Base-by-base conservation (phyloP, 2,113 vertebrate genomes). In the Reinhardtius hippoglossoides region DNA sequence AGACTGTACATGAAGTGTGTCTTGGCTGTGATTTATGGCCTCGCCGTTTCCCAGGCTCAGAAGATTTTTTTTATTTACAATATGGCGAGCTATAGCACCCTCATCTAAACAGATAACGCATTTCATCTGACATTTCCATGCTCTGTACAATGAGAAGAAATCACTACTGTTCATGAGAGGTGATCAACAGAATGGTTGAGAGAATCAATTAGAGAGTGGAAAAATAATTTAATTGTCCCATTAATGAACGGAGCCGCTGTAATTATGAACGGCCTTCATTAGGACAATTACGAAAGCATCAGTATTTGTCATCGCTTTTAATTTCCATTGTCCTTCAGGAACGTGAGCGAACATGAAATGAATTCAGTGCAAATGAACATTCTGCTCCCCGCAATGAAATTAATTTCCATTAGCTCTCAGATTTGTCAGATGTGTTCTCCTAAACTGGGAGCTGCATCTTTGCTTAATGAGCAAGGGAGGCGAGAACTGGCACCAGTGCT, bases 211-310 rank as follows among this genome's bases (percentile, higher is more conserved):
- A 89, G 24, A 78, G 44, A 64, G 14, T 64, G 77, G 81, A 56
- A 81, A 74, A 84, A 78, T 75, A 64, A 87, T 90, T 89, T 74
- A 87, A 92, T 86, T 26, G 56, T 79, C 81, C 82, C 82, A 86
- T 85, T 92, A 93, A 83, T 88, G 71, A 75, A 80, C 79, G 69
- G 69, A 76, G 62, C 76, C 44, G 56, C 65, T 78, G 74, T 82
- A 83, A 88, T 82, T 90, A 92, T 84, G 78, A 90, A 84, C 21
- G 74, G 71, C 62, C 86, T 87, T 91, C 87, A 89, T 93, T 88
- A 91, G 71, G 82, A 89, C 82, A 89, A 93, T 92, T 92, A 90
- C 72, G 63, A 55, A 84, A 10, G 82, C 50, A 86, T 88, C 80
- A 73, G 86, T 89, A 85, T 91, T 88, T 91, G 66, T 82, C 78